Percentiles rank a stretch among this genome's conserved stretches.
These are phyloP conservation scores for Alcedo atthis DNA, from an alignment of 2,797 vertebrate species.

Conservation along the genomic window DNA sequence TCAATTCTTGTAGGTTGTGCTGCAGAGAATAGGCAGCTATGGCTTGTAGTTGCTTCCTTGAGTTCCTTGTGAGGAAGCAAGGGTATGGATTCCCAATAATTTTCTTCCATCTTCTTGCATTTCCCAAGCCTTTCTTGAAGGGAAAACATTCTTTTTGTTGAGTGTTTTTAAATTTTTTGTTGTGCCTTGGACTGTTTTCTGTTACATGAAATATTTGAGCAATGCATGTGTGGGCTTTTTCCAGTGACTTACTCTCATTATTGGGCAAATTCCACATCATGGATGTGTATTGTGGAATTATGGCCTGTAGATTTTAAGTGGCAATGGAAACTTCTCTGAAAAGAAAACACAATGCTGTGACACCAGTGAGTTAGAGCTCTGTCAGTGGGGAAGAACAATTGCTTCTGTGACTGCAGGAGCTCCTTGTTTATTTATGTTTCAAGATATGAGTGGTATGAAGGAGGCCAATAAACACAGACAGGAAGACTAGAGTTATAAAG, in stretches of 20 bases:
- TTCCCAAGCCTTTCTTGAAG: slow-evolving; percentile 23
- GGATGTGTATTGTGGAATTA: not conserved
- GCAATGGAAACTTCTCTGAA: not conserved
- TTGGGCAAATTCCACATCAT: not conserved
- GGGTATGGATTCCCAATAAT: not conserved
- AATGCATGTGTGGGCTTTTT: slow-evolving; percentile 55
- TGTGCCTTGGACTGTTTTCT: not conserved
- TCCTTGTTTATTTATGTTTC: slow-evolving; percentile 13
- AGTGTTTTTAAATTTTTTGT: not conserved
- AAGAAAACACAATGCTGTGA: not conserved
- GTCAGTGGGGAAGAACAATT: not conserved
- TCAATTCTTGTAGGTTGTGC: not conserved
- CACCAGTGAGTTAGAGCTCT: not conserved
- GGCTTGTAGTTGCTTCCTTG: not conserved
- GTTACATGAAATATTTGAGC: slow-evolving; percentile 43
- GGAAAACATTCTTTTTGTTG: not conserved
- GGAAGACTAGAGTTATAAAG: not conserved
- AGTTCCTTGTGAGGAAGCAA: not conserved
- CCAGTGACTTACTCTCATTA: not conserved
- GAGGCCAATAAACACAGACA: slow-evolving; percentile 20
- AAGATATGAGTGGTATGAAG: not conserved
- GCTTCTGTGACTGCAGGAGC: not conserved
- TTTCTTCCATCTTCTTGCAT: slow-evolving; percentile 13
- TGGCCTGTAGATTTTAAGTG: not conserved
- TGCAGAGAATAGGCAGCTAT: not conserved